Percentiles rank a stretch among this genome's conserved stretches.
These are phyloP conservation scores for Eupristina koningsbergeri DNA, from an alignment of 1,140 invertebrate species.

Conservation along the genomic window DNA sequence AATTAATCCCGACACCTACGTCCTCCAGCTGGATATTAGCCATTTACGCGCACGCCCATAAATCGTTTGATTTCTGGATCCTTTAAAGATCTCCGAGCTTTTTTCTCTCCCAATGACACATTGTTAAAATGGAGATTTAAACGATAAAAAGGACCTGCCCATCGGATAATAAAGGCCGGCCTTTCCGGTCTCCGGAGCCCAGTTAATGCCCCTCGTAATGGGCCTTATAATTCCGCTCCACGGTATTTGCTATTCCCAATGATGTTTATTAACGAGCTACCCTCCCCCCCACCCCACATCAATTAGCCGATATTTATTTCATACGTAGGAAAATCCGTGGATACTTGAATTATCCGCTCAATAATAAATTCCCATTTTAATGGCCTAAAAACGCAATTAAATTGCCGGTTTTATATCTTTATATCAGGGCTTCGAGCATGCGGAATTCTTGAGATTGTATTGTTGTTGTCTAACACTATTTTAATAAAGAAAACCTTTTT, in stretches of 20 bases:
- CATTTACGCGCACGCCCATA: slow-evolving; percentile 43
- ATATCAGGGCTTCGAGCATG: background rate
- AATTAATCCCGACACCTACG: slow-evolving; percentile 51
- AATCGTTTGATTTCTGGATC: slow-evolving; percentile 45
- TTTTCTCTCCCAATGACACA: background rate
- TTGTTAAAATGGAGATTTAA: slow-evolving; percentile 17
- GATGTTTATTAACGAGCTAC: background rate
- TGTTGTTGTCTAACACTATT: background rate
- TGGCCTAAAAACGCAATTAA: background rate
- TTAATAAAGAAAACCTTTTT: background rate
- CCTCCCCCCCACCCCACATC: no score
- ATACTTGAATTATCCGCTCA: background rate
- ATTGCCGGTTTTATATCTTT: background rate
- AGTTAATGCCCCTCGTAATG: background rate
- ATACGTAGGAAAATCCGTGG: background rate
- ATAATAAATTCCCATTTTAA: background rate
- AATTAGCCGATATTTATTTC: background rate
- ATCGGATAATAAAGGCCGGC: background rate
- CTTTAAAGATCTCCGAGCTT: slow-evolving; percentile 5
- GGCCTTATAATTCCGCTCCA: background rate
- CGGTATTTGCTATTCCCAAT: background rate
- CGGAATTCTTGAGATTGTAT: background rate
- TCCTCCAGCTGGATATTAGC: slow-evolving; percentile 22
- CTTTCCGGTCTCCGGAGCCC: background rate
- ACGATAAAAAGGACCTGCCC: background rate